Percentiles rank a stretch among this genome's conserved stretches.
Conservation (phyloP, 2,888 invertebrate genomes). For the Drosophila niveifrons region DNA sequence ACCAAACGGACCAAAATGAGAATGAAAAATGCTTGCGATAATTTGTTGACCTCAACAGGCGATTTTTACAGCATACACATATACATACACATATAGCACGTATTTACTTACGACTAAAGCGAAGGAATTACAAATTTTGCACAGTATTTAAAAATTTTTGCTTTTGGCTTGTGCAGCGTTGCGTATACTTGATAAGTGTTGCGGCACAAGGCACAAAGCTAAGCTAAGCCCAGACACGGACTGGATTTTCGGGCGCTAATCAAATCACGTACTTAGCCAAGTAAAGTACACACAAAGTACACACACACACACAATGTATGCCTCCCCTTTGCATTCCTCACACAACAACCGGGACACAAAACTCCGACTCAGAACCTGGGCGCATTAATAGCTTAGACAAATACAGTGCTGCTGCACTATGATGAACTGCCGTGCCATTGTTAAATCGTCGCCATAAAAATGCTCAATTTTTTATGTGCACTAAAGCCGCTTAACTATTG, state of each 20-base stretch:
- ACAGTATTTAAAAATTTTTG: constrained; percentile 48
- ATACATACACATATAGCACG: background rate
- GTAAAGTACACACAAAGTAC: constrained; percentile 65
- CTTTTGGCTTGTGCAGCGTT: constrained; percentile 55
- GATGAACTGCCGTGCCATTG: background rate
- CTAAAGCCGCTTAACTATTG: constrained; percentile 14
- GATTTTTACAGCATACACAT: constrained; percentile 29
- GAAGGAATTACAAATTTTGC: constrained; percentile 15
- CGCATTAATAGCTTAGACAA: constrained; percentile 75
- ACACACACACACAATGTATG: constrained; percentile 34
- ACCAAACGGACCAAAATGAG: constrained; percentile 50
- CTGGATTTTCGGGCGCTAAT: constrained; percentile 73
- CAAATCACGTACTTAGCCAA: constrained; percentile 81
- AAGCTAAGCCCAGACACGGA: constrained; percentile 55
- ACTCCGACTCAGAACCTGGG: constrained; percentile 15
- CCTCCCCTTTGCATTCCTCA: constrained; percentile 30
- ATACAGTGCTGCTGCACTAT: constrained; percentile 41
- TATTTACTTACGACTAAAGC: background rate
- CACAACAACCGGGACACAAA: constrained; percentile 34
- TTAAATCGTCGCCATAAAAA: background rate
- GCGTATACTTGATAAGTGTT: constrained; percentile 67
- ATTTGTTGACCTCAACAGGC: constrained; percentile 79
- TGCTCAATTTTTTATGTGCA: background rate
- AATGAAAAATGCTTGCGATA: constrained; percentile 73
- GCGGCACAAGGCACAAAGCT: constrained; percentile 35